Conservation (phyloP, 2,113 vertebrate genomes). For the Thryonomys swinderianus region DNA sequence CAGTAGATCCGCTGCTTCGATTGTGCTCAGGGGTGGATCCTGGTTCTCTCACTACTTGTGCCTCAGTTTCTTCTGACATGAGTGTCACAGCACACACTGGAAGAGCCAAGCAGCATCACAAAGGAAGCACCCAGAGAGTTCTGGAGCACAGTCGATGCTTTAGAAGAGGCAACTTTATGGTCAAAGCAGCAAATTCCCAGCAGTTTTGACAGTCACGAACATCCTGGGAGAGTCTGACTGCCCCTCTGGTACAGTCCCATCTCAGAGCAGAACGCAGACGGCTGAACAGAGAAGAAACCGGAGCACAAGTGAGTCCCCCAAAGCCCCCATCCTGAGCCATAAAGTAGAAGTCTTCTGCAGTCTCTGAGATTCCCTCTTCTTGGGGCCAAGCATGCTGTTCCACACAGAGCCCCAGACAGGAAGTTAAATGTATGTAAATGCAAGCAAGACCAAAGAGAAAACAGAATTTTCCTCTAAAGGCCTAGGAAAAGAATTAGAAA, state of each 20-base stretch:
- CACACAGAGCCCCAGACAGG: neutral
- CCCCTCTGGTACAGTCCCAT: rapidly evolving
- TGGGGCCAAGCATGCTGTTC: rapidly evolving
- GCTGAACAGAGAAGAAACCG: neutral
- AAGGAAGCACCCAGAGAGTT: neutral
- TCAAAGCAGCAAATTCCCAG: neutral
- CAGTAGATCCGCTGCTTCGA: rapidly evolving
- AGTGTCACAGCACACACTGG: rapidly evolving
- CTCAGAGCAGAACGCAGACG: neutral
- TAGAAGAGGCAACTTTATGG: too few species aligned
- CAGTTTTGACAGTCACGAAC: neutral
- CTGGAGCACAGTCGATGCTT: neutral
- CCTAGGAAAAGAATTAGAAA: neutral
- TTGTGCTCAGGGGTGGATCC: neutral
- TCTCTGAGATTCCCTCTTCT: neutral
- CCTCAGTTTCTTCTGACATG: neutral
- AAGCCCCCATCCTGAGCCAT: rapidly evolving
- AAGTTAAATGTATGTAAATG: slow-evolving; percentile 11
- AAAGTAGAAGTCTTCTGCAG: neutral
- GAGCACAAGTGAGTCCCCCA: neutral
- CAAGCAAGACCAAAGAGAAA: neutral
- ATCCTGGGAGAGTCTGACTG: neutral
- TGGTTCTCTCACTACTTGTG: neutral
- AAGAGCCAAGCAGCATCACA: neutral
- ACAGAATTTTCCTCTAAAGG: neutral